Percentiles rank a stretch among this genome's conserved stretches.
Evolutionary conservation across 1,140 invertebrate genomes (phyloP).

Genomic region (Thrips palmi): DNA sequence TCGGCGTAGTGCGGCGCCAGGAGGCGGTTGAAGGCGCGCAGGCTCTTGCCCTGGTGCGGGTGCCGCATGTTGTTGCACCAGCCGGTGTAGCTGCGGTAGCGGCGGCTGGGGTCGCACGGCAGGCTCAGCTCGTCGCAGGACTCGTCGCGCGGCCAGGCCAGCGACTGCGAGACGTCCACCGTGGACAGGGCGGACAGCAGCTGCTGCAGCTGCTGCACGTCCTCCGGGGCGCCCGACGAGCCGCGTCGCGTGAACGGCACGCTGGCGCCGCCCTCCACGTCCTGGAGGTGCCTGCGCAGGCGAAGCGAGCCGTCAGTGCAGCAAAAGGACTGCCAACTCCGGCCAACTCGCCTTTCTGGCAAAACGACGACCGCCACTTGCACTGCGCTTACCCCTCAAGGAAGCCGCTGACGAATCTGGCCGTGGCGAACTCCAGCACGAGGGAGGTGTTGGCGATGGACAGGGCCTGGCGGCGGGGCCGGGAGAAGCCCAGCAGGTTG

Average conservation of each 20-base stretch:
- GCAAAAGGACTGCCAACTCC: too few relatives aligned
- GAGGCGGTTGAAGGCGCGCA: slow-evolving; percentile 28
- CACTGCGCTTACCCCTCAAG: slow-evolving; percentile 22
- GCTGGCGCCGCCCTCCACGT: slow-evolving; percentile 21
- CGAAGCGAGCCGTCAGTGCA: not conserved
- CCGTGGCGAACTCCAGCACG: slow-evolving; percentile 30
- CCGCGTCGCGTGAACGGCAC: too few relatives aligned
- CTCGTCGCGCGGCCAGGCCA: slow-evolving; percentile 27
- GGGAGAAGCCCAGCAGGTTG: slow-evolving; percentile 27
- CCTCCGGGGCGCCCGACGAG: too few relatives aligned
- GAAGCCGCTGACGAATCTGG: slow-evolving; percentile 24
- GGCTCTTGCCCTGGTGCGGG: slow-evolving; percentile 29
- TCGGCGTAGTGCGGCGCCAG: slow-evolving; percentile 32
- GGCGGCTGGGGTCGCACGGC: slow-evolving; percentile 37
- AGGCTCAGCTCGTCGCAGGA: slow-evolving; percentile 28
- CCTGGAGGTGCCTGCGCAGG: slow-evolving; percentile 21
- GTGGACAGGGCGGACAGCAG: slow-evolving; percentile 28
- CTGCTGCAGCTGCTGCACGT: slow-evolving; percentile 24
- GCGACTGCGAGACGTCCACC: slow-evolving; percentile 23
- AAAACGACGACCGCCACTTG: too few relatives aligned
- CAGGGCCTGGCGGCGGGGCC: slow-evolving; percentile 30
- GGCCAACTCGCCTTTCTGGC: too few relatives aligned
- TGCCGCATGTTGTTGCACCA: slow-evolving; percentile 39
- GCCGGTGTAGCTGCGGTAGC: slow-evolving; percentile 32
- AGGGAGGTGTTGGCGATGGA: slow-evolving; percentile 32